phyloP scores from a whole-genome alignment of 2,888 invertebrate genomes.

The Cistogaster globosa region DNA sequence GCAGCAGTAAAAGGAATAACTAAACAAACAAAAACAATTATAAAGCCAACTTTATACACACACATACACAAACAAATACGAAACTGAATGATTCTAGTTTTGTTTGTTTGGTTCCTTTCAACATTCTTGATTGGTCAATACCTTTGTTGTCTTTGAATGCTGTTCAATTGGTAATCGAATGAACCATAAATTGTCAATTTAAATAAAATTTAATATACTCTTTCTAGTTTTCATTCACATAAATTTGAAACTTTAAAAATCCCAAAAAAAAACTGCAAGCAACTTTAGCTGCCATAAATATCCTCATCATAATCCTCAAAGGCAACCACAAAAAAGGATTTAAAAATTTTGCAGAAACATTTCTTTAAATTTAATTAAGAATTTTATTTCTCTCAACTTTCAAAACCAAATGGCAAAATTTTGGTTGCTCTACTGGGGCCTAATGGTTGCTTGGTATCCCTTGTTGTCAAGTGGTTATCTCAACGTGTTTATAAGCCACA shows the following conservation, averaged over 20 bases:
- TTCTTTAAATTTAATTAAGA: background rate
- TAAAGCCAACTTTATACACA: slow-evolving; percentile 33
- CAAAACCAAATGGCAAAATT: slow-evolving; percentile 74
- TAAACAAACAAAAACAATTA: slow-evolving; percentile 44
- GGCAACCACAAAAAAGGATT: background rate
- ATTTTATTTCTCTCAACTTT: slow-evolving; percentile 9
- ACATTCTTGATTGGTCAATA: slow-evolving; percentile 43
- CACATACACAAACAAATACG: background rate
- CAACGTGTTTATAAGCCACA: slow-evolving; percentile 91
- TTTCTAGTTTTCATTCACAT: no score
- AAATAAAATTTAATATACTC: slow-evolving; percentile 66
- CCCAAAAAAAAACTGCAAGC: background rate
- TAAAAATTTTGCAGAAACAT: background rate
- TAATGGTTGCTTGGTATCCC: slow-evolving; percentile 78
- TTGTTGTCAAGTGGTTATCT: slow-evolving; percentile 87
- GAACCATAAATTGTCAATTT: slow-evolving; percentile 64
- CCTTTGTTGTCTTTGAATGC: slow-evolving; percentile 32
- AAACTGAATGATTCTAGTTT: slow-evolving; percentile 44
- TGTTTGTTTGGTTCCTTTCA: slow-evolving; percentile 5
- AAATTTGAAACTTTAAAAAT: background rate
- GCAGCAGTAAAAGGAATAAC: slow-evolving; percentile 31
- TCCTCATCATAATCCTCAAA: background rate
- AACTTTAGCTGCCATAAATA: slow-evolving; percentile 1
- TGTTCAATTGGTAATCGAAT: slow-evolving; percentile 36
- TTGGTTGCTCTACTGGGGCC: slow-evolving; percentile 77